Base-by-base conservation (phyloP, 2,113 vertebrate species). In the Ia io region DNA sequence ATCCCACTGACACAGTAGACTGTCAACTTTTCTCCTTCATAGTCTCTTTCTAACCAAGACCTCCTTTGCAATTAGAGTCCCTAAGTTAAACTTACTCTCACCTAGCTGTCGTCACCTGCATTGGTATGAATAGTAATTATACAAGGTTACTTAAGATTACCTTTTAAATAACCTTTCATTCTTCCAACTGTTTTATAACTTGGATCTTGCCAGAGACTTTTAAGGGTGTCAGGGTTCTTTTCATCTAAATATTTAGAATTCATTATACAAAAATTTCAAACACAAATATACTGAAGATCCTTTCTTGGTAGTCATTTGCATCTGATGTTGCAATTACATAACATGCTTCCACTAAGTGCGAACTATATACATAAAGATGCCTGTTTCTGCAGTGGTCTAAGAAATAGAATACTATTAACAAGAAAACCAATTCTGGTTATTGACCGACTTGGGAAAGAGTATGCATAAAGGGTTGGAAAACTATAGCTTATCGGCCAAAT, bases 381-480 rank as follows among this genome's bases (percentile, higher is more conserved):
- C 12, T 53, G 17, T 18, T 44, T 84, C 73, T 69, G 18, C 14
- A 93, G n/a, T 51, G 6, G 42, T 93, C 18, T 63, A 73, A 97
- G 71, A 94, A 91, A 94, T 23, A 95, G 59, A 90, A 88, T 51
- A 56, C 2, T n/a, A 63, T 92, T 71, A 94, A 73, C 28, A 94
- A 83, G 69, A 73, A 85, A 91, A 82, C 28, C 7, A 61, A 35
- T 73, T 94, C 67, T 92, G 17, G 47, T 77, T 85, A 37, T 67
- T 80, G 37, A 59, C 25, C 0, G 37, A 70, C 28, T 84, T 69
- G 30, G 1, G 1, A 88, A 49, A 77, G 20, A 6, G n/a, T 70
- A 6, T 88, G 2, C n/a, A 37, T 42, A 42, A 84, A 23, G 22
- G 18, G 53, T 25, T 93, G 59, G n/a, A 35, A 92, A 80, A 90